Evolutionary conservation across 1,140 invertebrate species (phyloP), one percentile per base, ranked within the genome.

Genomic region (Alviniconcha marisindica): DNA sequence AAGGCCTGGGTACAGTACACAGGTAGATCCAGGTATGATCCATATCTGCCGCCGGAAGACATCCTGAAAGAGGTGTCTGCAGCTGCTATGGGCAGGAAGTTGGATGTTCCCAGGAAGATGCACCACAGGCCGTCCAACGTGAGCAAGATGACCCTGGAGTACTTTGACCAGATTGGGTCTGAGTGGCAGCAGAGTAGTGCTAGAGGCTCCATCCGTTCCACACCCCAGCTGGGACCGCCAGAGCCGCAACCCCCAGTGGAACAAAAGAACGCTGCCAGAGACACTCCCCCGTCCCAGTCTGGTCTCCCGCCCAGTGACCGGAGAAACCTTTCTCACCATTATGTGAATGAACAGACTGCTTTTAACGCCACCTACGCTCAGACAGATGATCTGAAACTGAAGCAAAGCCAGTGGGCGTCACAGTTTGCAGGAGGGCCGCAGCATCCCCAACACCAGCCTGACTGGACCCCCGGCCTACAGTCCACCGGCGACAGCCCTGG

Each of bases 121-220:
- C 28, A 71, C 28, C 76, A 78, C 36, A 82, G 79, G 15, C 87
- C 89, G 40, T 89, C 85, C 10, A 33, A 60, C 54, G 87, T 86
- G 21, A 85, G 86, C 48, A 85, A 88, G 83, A 88, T 90, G 86
- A 88, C 90, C 10, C 73, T 91, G 7, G 81, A 91, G 48, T 90
- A 91, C 71, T 83, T 91, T n/a, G 87, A 91, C 81, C 85, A 85
- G n/a, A 85, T 91, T 73, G 90, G 87, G 14, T 84, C 77, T 42
- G 90, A 91, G 48, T 89, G 89, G 89, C 79, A 87, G 66, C 33
- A 78, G 56, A 85, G 73, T 51, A 38, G 63, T 24, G 21, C 24
- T 24, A 40, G 36, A 21, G 36, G 14, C 10, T 21, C 15, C 18
- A 2, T 36, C 24, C 5, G 14, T 7, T 18, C 5, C 44, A 48